A percentile compares a stretch with the other conserved stretches of the same genome.
These are phyloP conservation scores for Oenanthe melanoleuca DNA, from an alignment of 2,113 vertebrate genomes.

Conservation along the genomic window DNA sequence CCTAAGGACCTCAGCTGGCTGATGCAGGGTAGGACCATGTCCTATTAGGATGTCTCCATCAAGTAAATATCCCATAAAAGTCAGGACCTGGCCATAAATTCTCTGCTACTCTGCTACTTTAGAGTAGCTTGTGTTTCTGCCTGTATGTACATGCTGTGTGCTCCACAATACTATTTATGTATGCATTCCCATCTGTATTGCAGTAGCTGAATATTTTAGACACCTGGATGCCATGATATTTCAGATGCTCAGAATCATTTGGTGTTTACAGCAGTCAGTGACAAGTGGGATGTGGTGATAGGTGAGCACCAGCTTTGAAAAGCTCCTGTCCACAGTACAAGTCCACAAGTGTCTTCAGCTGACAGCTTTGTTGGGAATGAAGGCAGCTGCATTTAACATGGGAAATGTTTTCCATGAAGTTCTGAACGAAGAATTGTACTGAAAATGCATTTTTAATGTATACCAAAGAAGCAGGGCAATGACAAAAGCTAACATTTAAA, in stretches of 20 bases:
- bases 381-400: not conserved
- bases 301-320: not conserved
- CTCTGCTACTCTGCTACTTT: not conserved
- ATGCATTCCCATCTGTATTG: not conserved
- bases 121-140: not conserved
- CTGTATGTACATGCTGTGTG: not conserved
- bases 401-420: constrained; percentile 3
- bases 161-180: not conserved
- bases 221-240: not conserved
- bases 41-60: not conserved
- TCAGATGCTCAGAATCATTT: not conserved
- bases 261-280: not conserved
- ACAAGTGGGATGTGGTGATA: not conserved
- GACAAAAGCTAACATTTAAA: constrained; percentile 60
- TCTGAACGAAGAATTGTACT: not conserved
- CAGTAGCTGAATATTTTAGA: not conserved
- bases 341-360: not conserved
- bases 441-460: not conserved
- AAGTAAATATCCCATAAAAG: not conserved
- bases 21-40: not conserved
- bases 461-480: not conserved
- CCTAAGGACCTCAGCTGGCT: not conserved
- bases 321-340: not conserved
- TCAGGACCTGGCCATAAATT: not conserved
- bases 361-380: not conserved